These are phyloP conservation scores for Pemphigus obesinymphae DNA, from an alignment of 1,140 invertebrate genomes.

Conservation along the genomic window DNA sequence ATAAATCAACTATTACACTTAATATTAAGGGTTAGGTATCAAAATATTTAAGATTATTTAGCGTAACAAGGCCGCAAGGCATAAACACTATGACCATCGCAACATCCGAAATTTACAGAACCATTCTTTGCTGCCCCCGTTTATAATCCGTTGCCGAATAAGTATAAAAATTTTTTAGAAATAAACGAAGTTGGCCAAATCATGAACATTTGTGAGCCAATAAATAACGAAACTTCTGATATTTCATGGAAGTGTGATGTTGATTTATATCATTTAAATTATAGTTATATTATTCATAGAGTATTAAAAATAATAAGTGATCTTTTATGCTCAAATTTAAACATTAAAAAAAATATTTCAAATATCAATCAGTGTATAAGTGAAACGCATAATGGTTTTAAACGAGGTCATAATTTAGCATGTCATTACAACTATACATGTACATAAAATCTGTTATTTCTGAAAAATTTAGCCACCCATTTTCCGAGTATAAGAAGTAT, in stretches of 20 bases:
- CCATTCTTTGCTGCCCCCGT: neutral
- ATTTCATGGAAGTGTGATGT: neutral
- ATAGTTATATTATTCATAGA: neutral
- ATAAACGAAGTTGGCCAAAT: neutral
- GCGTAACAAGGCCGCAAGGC: too few species aligned
- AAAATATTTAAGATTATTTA: too few species aligned
- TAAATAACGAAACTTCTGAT: neutral
- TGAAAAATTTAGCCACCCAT: neutral
- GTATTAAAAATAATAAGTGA: neutral
- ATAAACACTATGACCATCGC: neutral
- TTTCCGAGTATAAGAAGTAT: neutral
- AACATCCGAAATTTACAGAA: neutral
- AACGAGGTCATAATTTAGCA: neutral
- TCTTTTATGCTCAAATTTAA: neutral
- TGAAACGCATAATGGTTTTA: neutral
- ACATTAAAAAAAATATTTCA: neutral
- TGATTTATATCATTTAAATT: neutral
- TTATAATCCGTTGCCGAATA: neutral
- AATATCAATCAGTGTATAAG: neutral
- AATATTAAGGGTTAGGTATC: too few species aligned
- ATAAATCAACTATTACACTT: too few species aligned
- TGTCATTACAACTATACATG: neutral
- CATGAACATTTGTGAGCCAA: neutral
- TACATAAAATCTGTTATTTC: neutral
- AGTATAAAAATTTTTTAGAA: neutral